A percentile compares a stretch with the other conserved stretches of the same genome.
These are phyloP conservation scores for Epicampocera succincta DNA, from an alignment of 2,888 invertebrate genomes.

Conservation along the genomic window DNA sequence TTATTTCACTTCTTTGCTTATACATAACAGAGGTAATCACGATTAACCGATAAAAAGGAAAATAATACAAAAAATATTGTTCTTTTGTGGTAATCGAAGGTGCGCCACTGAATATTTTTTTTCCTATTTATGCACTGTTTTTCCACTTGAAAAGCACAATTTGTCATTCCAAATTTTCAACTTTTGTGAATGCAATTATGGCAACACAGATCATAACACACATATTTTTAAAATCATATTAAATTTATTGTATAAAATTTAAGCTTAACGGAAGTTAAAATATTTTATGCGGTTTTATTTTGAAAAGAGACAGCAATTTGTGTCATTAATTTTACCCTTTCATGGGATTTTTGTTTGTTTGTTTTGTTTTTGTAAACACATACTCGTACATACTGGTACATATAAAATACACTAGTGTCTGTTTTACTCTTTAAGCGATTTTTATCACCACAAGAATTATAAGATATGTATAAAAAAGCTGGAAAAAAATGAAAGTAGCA, in stretches of 20 bases:
- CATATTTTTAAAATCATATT: neutral
- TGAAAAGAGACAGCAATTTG: slow-evolving; percentile 7
- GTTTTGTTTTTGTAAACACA: neutral
- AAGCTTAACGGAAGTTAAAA: slow-evolving; percentile 25
- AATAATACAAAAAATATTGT: no score
- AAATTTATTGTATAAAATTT: neutral
- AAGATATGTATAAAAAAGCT: slow-evolving; percentile 31
- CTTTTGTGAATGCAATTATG: no score
- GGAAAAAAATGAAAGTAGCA: slow-evolving; percentile 67
- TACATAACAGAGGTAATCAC: no score
- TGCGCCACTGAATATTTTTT: no score
- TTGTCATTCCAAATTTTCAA: no score
- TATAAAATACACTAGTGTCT: slow-evolving; percentile 40
- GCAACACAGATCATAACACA: no score
- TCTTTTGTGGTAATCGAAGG: no score
- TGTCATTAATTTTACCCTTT: slow-evolving; percentile 39
- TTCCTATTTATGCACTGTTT: no score
- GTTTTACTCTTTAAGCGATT: slow-evolving; percentile 28
- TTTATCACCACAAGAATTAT: slow-evolving; percentile 51
- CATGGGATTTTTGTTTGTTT: neutral
- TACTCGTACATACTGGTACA: neutral
- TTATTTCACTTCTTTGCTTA: no score
- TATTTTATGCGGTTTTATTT: slow-evolving; percentile 28
- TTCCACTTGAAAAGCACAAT: no score
- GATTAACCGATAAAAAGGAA: no score